Evolutionary conservation across 2,113 vertebrate genomes (phyloP).

Genomic region (Melozone crissalis): DNA sequence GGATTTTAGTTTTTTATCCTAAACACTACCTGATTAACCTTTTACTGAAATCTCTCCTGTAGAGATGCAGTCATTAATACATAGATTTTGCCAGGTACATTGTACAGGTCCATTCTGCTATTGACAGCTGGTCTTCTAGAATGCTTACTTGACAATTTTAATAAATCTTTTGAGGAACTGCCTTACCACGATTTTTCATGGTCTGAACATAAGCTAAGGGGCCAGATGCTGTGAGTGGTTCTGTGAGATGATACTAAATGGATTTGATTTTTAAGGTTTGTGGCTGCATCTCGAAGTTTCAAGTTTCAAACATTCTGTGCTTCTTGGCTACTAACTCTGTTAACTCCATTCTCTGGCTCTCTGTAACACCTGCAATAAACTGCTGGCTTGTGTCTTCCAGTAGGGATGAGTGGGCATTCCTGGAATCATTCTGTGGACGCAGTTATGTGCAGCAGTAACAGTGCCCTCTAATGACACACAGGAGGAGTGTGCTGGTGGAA

Average conservation of each 20-base stretch:
- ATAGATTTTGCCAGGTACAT: not conserved
- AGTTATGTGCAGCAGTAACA: not conserved
- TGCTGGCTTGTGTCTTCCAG: not conserved
- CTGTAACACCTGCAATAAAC: not conserved
- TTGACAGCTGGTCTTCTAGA: not conserved
- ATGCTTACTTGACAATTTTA: not conserved
- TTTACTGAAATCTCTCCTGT: not conserved
- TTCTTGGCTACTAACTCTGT: not conserved
- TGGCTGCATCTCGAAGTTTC: not conserved
- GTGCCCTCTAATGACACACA: not conserved
- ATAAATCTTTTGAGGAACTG: not conserved
- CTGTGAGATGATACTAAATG: not conserved
- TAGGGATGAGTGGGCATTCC: not conserved
- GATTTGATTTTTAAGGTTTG: not conserved
- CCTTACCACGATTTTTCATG: accelerated
- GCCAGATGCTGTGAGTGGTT: not conserved
- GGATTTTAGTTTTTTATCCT: not conserved
- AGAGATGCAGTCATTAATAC: not conserved
- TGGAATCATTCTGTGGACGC: not conserved
- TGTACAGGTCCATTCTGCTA: not conserved
- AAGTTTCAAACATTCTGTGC: not conserved
- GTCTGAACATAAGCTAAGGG: not conserved
- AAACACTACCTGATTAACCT: not conserved
- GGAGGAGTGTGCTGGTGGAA: not conserved
- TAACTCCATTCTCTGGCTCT: not conserved